Evolutionary conservation across 2,888 invertebrate genomes (phyloP), one percentile per base, ranked within the genome.

Genomic region (Drosophila nr. perissopoda): DNA sequence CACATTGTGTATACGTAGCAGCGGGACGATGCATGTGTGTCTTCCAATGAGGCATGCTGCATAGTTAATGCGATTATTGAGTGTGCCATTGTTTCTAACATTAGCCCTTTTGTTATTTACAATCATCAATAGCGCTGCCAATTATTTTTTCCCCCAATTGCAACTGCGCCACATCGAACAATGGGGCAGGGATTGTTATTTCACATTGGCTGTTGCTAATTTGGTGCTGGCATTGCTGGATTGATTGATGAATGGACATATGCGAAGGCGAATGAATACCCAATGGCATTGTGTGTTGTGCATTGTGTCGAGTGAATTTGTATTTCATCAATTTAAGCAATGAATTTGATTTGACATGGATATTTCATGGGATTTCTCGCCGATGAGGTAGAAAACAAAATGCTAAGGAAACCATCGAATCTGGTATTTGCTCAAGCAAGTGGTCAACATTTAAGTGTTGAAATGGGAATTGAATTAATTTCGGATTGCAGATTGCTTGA

Each of bases 191-290:
- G 18, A 11, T 27, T 59, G 51, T 42, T 65, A 29, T 65, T 61
- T 34, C 56, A 46, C 40, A 70, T 31, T 31, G 33, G 48, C 54
- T 73, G 62, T 65, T 81, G 83, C 81, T 85, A 83, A 83, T 85
- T 83, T 86, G 82, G 31, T 76, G 82, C 72, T 74, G 74, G 65
- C 82, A 79, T 81, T 70, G 83, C 80, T 82, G 62, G 81, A 69
- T 79, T 76, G 64, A 72, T 70, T 67, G 52, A 46, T 54, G 40
- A 62, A 60, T 67, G 67, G 33, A 33, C 13, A 27, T 51, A 34
- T 38, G 29, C 64, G 33, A 70, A 58, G 67, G 61, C 74, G 69
- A 74, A 60, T 80, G 74, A 79, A 76, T 76, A 62, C 74, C 79
- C 67, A 75, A 67, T 58, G 70, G 58, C 56, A 66, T 66, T 65